Conservation (phyloP, 2,113 vertebrate species). For the Cavia aperea region DNA sequence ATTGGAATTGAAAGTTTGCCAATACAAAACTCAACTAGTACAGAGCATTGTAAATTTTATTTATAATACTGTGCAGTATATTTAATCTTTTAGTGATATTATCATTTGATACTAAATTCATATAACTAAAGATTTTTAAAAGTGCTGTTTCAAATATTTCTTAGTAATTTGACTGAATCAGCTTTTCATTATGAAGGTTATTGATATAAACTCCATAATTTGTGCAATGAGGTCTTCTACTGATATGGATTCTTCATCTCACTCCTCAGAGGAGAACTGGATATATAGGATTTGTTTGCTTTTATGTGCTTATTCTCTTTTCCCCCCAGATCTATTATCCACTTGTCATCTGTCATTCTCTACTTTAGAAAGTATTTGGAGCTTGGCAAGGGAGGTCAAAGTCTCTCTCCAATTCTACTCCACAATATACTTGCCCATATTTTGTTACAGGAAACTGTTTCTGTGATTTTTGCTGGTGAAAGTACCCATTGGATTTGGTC, state of each 20-base stretch:
- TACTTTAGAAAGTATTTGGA: not conserved
- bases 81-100: not conserved
- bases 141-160: not conserved
- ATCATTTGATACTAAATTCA: not conserved
- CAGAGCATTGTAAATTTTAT: not conserved
- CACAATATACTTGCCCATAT: not conserved
- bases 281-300: too few species aligned
- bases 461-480: not conserved
- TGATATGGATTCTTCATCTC: too few species aligned
- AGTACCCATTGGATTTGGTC: not conserved
- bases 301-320: too few species aligned
- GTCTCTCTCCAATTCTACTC: not conserved
- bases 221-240: too few species aligned
- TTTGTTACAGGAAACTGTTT: not conserved
- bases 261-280: too few species aligned
- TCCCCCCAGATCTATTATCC: not conserved
- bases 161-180: not conserved
- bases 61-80: not conserved
- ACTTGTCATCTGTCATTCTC: not conserved
- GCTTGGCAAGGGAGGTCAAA: accelerated
- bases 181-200: too few species aligned
- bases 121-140: not conserved
- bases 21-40: not conserved
- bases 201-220: too few species aligned
- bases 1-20: not conserved